Base-by-base conservation (phyloP, 2,888 invertebrate genomes). In the Brachypterus glaber region DNA sequence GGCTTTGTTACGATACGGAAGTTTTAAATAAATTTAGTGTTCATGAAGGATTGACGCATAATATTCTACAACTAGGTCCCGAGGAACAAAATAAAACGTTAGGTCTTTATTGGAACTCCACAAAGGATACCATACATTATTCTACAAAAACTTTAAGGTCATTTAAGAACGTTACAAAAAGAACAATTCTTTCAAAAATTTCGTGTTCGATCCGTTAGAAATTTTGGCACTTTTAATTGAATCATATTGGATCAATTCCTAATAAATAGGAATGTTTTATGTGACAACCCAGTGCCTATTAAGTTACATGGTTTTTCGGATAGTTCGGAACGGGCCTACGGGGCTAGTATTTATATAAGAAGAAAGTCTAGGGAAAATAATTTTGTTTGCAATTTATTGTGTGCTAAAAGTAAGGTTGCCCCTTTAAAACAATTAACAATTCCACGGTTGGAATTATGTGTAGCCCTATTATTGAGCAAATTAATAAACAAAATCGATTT, bases 281-380 rank as follows among this genome's bases (percentile, higher is more conserved):
- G 8, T 17, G n/a, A 9, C n/a, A 15, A 33, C 17, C 14, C 29
- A 9, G 26, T n/a, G 17, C 11, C 2, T 15, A 17, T 33, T 13
- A 30, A 44, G 26, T 16, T 44, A n/a, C 38, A 41, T 16, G 46
- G 44, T 2, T 48, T 41, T 38, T 42, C 37, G 14, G 44, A 48
- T 36, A 30, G 39, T 3, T 35, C 40, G 3, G 14, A 14, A 14
- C 9, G 11, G 11, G 44, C 37, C 2, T 46, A 46, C 18, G 44
- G 41, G 4, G 42, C 44, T 8, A 35, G 36, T 4, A 30, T 48
- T 30, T 48, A 46, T 17, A 27, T 27, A 5, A 9, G 27, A 9
- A 27, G 27, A 5, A 27, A 27, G 12, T 11, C 8, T 13, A 27
- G 12, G 12, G 8, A 11, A 11, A 11, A 27, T 11, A 9, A 27